Conservation (phyloP, 2,888 invertebrate species). For the Neoitamus cyanurus region DNA sequence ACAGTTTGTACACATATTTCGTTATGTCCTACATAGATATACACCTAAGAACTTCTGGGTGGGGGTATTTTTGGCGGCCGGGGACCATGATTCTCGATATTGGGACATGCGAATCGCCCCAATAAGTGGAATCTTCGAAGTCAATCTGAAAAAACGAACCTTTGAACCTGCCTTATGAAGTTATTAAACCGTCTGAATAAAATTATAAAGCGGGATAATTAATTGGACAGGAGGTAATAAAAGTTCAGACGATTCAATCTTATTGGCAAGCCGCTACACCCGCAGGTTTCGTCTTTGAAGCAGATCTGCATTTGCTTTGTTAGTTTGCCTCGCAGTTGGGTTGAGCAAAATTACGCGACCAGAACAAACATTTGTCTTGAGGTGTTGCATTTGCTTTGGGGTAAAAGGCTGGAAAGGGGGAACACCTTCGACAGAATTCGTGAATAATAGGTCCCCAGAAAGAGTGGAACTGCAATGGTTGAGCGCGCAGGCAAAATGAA, state of each 20-base stretch:
- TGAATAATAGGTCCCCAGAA: not conserved
- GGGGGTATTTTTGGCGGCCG: no score
- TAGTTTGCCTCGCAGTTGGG: not conserved
- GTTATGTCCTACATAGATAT: no score
- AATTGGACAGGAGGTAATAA: not conserved
- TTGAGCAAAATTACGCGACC: not conserved
- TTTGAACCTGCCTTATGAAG: no score
- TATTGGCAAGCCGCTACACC: not conserved
- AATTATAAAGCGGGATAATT: not conserved
- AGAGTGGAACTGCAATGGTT: not conserved
- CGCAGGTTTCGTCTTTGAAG: not conserved
- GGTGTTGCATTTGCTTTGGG: not conserved
- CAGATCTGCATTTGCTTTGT: not conserved
- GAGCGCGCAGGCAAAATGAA: not conserved
- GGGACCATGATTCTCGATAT: no score
- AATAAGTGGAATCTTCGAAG: no score
- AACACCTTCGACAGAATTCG: not conserved
- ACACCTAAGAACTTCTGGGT: no score
- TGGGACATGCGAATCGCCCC: no score
- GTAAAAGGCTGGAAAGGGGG: not conserved
- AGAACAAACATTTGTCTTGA: not conserved
- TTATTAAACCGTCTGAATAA: no score
- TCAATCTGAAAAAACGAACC: no score
- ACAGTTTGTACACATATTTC: no score
- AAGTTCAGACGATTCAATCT: not conserved